Base-by-base conservation (phyloP, 2,888 invertebrate genomes). In the Mellilla xanthometata region DNA sequence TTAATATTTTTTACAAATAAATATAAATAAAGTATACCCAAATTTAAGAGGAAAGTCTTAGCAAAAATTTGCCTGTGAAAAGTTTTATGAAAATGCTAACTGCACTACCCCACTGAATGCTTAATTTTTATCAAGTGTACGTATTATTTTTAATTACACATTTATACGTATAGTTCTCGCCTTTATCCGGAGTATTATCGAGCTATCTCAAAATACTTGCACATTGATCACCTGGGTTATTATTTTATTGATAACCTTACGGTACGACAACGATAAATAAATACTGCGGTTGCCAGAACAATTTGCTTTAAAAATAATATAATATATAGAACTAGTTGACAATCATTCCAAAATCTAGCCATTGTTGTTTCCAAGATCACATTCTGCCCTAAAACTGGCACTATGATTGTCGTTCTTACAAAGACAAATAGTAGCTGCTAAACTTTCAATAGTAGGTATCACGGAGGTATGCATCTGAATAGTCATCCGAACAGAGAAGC, bases 171-270 rank as follows among this genome's bases (percentile, higher is more conserved):
- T n/a, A 6, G 10, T 8, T 7, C 1, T 22, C 15, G 11, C 8
- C 7, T 8, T 12, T 26, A 26, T 26, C 26, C 6, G 32, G 15
- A 26, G 12, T 11, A 32, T 6, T 38, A 30, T 36, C 36, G 19
- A 8, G 11, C 29, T 23, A 13, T 38, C 38, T 30, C 29, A 6
- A 3, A n/a, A 24, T 11, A n/a, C 33, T 9, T 24, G 33, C 24
- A 12, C 29, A 5, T 30, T 12, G 30, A 23, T 38, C 29, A 38
- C 38, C 23, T 29, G 38, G 19, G 22, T 38, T 19, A 15, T 19
- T 19, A 13, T 36, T 36, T 30, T 23, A 30, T 30, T 23, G 23
- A 38, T 29, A 11, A 30, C 22, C 29, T 29, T 12, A 38, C 22
- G 12, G 13, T 13, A 30, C 24, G 3, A 13, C n/a, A 5, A 6